A percentile compares a stretch with the other conserved stretches of the same genome.
These are phyloP conservation scores for Drosophila guanche DNA, from an alignment of 1,140 invertebrate species.

Conservation along the genomic window DNA sequence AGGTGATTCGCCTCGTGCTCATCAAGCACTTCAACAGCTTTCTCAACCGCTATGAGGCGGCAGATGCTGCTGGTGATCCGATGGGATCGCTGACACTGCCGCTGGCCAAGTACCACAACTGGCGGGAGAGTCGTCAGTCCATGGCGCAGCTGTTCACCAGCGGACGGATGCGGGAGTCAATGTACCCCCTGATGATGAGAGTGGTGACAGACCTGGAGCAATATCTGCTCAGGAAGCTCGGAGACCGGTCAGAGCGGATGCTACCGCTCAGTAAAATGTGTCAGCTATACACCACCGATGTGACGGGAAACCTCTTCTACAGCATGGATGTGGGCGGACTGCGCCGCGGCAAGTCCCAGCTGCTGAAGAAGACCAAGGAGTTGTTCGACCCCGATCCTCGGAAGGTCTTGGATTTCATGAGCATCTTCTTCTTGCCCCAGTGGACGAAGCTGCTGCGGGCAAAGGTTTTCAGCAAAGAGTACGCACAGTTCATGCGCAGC, in stretches of 20 bases:
- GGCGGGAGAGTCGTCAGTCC: constrained; percentile 84
- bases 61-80: constrained; percentile 50
- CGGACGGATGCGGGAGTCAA: constrained; percentile 84
- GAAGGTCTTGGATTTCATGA: constrained; percentile 76
- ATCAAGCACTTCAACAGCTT: constrained; percentile 84
- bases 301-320: constrained; percentile 86
- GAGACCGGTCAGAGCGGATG: constrained; percentile 6
- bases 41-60: constrained; percentile 83
- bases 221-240: constrained; percentile 34
- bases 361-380: constrained; percentile 78
- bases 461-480: constrained; percentile 65
- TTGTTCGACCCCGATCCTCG: constrained; percentile 80
- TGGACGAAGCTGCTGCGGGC: constrained; percentile 45
- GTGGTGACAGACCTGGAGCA: constrained; percentile 58
- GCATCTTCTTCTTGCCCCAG: constrained; percentile 83
- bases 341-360: constrained; percentile 82
- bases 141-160: constrained; percentile 85
- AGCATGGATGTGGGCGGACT: constrained; percentile 85
- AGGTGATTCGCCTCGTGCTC: constrained; percentile 84
- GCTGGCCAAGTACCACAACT: constrained; percentile 77
- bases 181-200: constrained; percentile 83
- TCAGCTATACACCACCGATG: constrained; percentile 84
- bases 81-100: constrained; percentile 74
- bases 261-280: constrained; percentile 65
- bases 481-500: constrained; percentile 69